Percentiles rank a stretch among this genome's conserved stretches.
Evolutionary conservation across 1,140 invertebrate species (phyloP).

Genomic region (Spodoptera litura): DNA sequence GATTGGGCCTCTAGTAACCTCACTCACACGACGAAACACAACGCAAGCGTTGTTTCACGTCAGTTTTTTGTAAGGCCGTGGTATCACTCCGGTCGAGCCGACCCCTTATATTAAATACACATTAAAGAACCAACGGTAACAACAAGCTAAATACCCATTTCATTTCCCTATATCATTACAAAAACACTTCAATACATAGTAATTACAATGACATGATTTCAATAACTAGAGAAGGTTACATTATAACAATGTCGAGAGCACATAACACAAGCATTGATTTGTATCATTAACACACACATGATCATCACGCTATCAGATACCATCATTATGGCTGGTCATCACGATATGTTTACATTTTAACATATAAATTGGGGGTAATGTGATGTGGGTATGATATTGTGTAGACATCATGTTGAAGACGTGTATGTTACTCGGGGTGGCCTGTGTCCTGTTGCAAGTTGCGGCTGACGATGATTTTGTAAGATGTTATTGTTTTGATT

Average conservation of each 20-base stretch:
- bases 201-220: not conserved
- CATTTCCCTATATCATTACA: too few relatives aligned
- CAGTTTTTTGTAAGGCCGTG: too few relatives aligned
- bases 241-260: not conserved
- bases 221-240: not conserved
- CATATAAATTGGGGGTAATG: conserved; percentile 7
- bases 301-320: conserved; percentile 7
- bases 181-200: too few relatives aligned
- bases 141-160: too few relatives aligned
- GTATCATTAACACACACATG: not conserved
- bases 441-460: too few relatives aligned
- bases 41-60: too few relatives aligned
- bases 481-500: not conserved
- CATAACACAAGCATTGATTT: not conserved
- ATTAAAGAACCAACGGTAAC: too few relatives aligned
- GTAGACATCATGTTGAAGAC: conserved; percentile 7
- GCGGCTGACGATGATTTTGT: not conserved
- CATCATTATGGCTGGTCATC: conserved; percentile 1
- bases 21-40: too few relatives aligned
- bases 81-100: too few relatives aligned
- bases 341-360: not conserved
- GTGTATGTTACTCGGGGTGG: not conserved
- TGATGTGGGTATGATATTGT: not conserved
- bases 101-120: too few relatives aligned
- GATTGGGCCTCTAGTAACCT: too few relatives aligned